Conservation (phyloP, 2,888 invertebrate species). For the Eucera pruinosa region DNA sequence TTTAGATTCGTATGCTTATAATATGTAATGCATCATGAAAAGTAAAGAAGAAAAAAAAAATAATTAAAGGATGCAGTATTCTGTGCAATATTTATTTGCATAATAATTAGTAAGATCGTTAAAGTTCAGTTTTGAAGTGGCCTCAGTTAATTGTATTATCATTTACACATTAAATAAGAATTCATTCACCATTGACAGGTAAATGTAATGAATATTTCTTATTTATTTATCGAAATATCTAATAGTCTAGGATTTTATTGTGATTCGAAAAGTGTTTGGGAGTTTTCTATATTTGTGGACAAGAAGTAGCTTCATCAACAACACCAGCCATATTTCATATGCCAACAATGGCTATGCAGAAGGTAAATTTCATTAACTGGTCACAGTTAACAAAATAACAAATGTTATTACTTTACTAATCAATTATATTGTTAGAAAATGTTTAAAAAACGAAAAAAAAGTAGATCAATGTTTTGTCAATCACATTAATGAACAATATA, state of each 20-base stretch:
- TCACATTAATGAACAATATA: slow-evolving; percentile 33
- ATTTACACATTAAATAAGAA: slow-evolving; percentile 39
- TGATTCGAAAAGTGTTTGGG: slow-evolving; percentile 68
- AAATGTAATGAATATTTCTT: slow-evolving; percentile 50
- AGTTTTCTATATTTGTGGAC: slow-evolving; percentile 71
- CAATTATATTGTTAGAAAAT: slow-evolving; percentile 46
- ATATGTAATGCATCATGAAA: background rate
- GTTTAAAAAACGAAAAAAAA: slow-evolving; percentile 31
- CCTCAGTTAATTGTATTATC: slow-evolving; percentile 44
- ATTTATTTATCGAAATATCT: slow-evolving; percentile 63
- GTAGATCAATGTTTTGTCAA: slow-evolving; percentile 43
- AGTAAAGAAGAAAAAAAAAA: too few relatives aligned
- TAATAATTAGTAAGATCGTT: slow-evolving; percentile 50
- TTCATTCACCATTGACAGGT: slow-evolving; percentile 50
- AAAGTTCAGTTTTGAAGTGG: slow-evolving; percentile 8
- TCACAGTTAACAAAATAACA: slow-evolving; percentile 63
- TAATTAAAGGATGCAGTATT: slow-evolving; percentile 48
- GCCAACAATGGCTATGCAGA: slow-evolving; percentile 74
- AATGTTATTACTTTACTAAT: slow-evolving; percentile 62
- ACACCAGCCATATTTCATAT: slow-evolving; percentile 64
- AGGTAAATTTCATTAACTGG: slow-evolving; percentile 69
- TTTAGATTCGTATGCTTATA: slow-evolving; percentile 12
- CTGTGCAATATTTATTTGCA: slow-evolving; percentile 70
- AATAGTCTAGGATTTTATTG: slow-evolving; percentile 72
- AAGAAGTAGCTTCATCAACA: slow-evolving; percentile 68